Evolutionary conservation across 2,797 vertebrate species (phyloP), one percentile per base, ranked within the genome.

Genomic region (Zenarchopterus dispar): DNA sequence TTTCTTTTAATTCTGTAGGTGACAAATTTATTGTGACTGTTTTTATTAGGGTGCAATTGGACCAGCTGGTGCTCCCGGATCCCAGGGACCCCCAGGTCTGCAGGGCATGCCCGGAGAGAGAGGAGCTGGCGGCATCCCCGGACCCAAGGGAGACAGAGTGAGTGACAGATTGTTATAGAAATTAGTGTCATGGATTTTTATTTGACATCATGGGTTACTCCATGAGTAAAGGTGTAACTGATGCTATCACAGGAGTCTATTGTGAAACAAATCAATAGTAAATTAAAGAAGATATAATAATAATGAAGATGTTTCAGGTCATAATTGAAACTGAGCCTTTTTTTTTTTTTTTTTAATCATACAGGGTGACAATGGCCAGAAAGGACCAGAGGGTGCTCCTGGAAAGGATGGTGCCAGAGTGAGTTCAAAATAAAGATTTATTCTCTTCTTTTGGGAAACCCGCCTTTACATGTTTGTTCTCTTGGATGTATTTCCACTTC

Each of bases 71-170:
- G 78, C 92, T 63, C 44, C 75, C 18, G 97, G 97, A 13, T 68
- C 94, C 62, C 97, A 97, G 84, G 97, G 97, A 3, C 95, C 96
- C 54, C 95, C 97, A 0, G 97, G 97, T 45, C 93, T 99, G 43
- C 97, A 99, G 87, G 97, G 97, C 18, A 99, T 99, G 97, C 97
- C 97, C 0, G 97, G 97, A 1, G 97, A 99, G 90, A 94, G 97
- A 83, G 97, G 97, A 93, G 64, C 94, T 0, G 91, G 94, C 13
- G 97, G 97, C 2, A 98, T 98, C 9, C 58, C 94, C 0, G 97
- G 97, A 56, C 82, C 97, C 76, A 99, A 99, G 81, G 97, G 97
- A 76, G 97, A 99, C 92, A 93, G 97, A 92, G 97, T 99, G 77
- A 94, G 96, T 81, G 19, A n/a, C 16, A 53, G 48, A 49, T 51